Conservation (phyloP, 1,140 invertebrate genomes). For the Papilio xuthus region DNA sequence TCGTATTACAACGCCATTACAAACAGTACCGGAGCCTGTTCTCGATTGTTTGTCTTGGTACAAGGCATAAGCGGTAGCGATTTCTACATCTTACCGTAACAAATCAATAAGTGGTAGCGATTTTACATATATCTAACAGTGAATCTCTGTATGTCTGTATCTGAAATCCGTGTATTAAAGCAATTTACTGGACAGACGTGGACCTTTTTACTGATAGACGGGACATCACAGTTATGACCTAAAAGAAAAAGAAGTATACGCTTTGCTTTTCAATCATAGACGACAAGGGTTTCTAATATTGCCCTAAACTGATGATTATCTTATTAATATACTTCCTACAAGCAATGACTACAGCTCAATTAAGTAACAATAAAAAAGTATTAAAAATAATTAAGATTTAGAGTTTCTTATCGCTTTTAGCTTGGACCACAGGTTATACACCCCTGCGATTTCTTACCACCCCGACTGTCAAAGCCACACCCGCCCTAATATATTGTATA, state of each 20-base stretch:
- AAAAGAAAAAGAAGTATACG: no score
- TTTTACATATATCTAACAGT: background rate
- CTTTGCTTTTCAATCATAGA: background rate
- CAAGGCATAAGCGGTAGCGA: constrained; percentile 41
- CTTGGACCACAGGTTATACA: constrained; percentile 44
- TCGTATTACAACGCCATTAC: constrained; percentile 58
- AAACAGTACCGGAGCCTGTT: constrained; percentile 50
- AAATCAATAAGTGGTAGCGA: constrained; percentile 41
- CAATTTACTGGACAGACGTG: no score
- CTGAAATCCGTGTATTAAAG: no score
- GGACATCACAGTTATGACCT: no score
- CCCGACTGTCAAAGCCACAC: constrained; percentile 69
- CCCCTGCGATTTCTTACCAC: constrained; percentile 66
- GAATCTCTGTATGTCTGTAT: no score
- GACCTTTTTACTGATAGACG: no score
- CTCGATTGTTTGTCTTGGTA: constrained; percentile 37
- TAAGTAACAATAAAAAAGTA: background rate
- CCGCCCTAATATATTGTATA: constrained; percentile 71
- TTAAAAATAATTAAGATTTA: background rate
- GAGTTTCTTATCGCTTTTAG: constrained; percentile 35
- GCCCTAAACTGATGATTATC: background rate
- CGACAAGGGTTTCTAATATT: background rate
- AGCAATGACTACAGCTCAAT: background rate
- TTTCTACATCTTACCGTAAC: background rate
- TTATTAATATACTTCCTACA: background rate